Evolutionary conservation across 2,797 vertebrate genomes (phyloP), one percentile per base, ranked within the genome.

Genomic region (Anabacerthia variegaticeps): DNA sequence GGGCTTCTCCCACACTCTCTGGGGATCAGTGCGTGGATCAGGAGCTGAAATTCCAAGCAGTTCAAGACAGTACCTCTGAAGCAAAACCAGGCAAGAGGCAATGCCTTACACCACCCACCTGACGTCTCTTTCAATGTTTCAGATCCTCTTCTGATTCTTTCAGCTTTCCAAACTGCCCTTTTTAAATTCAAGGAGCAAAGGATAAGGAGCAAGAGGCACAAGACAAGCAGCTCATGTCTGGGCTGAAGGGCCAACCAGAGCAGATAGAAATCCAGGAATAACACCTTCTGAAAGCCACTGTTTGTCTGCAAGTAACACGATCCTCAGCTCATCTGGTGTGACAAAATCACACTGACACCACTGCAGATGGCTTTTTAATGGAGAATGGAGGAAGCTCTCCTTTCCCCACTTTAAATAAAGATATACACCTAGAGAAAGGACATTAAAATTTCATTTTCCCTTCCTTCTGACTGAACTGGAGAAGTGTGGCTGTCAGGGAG

Each of bases 1-100:
- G 48, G 10, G 44, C 24, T n/a, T 39, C 27, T 32, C 24, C 8
- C 18, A n/a, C 2, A 2, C 13, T 37, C 28, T 54, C 0, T 7
- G 7, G 36, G 51, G 14, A 27, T 46, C 67, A 37, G 36, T 0
- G 0, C 16, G 23, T 0, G 3, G 69, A 82, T 48, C 5, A 10
- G 37, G 14, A n/a, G 27, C 49, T 74, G 21, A 11, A 48, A 21
- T 3, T 19, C 32, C 32, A 67, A 20, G 12, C 28, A 48, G 28
- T 12, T 17, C 18, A 24, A 22, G 21, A 44, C 5, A 6, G 27
- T 14, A 39, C 18, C 59, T 65, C 51, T 54, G 27, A 74, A 61
- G 48, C 27, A 68, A 12, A 63, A 8, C 22, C 39, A 68, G 43
- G 44, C 0, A 58, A 22, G 27, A 82, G 19, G 44, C 12, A 54